Conservation (phyloP, 2,888 invertebrate genomes). For the Yponomeuta malinellus region DNA sequence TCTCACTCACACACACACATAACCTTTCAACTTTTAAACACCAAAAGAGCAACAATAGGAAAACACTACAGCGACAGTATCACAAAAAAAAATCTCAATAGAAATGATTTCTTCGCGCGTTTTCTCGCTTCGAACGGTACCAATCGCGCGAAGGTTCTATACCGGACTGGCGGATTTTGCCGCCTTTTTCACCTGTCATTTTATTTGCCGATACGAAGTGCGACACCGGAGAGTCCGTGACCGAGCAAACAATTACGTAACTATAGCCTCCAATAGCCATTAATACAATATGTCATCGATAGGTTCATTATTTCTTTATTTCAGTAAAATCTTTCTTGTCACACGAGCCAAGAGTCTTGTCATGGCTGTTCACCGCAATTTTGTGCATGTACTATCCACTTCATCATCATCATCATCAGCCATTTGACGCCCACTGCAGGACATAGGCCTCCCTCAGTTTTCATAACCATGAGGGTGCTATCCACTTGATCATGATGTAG, state of each 20-base stretch:
- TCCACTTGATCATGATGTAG: no score
- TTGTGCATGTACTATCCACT: no score
- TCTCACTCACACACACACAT: background rate
- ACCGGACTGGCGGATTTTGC: conserved; percentile 27
- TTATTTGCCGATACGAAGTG: background rate
- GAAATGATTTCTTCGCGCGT: background rate
- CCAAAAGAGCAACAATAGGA: background rate
- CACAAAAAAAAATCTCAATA: background rate
- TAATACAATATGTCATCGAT: background rate
- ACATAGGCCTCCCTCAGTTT: no score
- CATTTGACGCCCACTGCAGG: no score
- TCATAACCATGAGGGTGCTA: no score
- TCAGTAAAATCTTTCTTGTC: background rate
- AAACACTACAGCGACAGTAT: background rate
- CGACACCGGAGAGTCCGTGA: background rate
- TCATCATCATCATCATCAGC: no score
- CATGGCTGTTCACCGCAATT: no score
- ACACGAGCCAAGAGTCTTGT: no score
- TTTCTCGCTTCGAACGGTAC: conserved; percentile 20
- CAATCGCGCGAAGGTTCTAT: conserved; percentile 24
- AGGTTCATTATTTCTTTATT: background rate
- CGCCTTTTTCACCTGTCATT: conserved; percentile 25
- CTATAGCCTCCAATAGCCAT: background rate
- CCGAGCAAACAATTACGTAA: conserved; percentile 1
- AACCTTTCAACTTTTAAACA: background rate